Percentiles rank a stretch among this genome's conserved stretches.
phyloP scores from a whole-genome alignment of 2,113 vertebrate genomes.

The Sakesphorus luctuosus region DNA sequence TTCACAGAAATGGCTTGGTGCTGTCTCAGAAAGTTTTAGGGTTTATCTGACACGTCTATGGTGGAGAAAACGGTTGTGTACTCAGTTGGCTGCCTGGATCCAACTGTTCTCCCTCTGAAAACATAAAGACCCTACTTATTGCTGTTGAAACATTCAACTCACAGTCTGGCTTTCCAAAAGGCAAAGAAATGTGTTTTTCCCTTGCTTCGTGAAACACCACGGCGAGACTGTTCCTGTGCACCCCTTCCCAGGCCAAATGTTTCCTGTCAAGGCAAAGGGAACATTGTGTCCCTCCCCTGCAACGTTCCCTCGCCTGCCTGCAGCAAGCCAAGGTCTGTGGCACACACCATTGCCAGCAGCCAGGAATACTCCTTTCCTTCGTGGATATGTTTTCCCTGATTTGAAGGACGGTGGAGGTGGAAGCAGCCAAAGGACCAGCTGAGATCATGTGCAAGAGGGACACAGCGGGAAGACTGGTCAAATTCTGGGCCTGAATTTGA shows the following conservation, averaged over 20 bases:
- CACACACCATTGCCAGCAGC: constrained; percentile 50
- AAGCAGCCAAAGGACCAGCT: constrained; percentile 60
- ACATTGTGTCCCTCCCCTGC: constrained; percentile 40
- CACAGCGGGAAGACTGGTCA: not conserved
- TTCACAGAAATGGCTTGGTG: not conserved
- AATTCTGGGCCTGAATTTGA: not conserved
- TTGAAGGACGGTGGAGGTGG: constrained; percentile 49
- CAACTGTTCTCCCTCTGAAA: not conserved
- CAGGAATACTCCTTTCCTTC: constrained; percentile 36
- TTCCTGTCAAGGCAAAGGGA: constrained; percentile 49
- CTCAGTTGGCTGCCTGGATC: not conserved
- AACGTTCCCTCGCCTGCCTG: constrained; percentile 22
- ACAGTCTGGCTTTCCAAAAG: not conserved
- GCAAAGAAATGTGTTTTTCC: not conserved
- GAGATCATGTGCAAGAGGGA: not conserved
- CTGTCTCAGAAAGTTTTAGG: not conserved
- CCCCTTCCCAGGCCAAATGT: constrained; percentile 44
- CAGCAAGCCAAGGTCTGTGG: constrained; percentile 59
- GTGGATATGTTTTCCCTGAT: not conserved
- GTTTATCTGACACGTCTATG: accelerated
- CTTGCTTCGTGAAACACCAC: not conserved
- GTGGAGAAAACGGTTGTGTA: not conserved
- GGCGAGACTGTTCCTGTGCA: not conserved
- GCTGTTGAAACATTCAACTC: not conserved
- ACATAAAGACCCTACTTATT: not conserved